Evolutionary conservation across 2,888 invertebrate species (phyloP), one percentile per base, ranked within the genome.

Genomic region (Gryllus longicercus): DNA sequence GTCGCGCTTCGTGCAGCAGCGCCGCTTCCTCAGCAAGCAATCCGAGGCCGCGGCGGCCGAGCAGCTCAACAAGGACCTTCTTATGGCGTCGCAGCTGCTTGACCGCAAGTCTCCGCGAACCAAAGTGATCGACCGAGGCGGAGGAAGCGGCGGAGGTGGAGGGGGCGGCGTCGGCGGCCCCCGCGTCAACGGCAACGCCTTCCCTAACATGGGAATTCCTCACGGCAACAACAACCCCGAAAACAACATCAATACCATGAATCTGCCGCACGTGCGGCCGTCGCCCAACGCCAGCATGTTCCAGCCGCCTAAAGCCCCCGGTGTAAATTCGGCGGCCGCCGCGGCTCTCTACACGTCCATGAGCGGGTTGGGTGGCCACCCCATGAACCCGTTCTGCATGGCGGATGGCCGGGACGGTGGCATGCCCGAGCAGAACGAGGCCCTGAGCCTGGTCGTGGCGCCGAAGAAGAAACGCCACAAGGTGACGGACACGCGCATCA

Each of bases 381-480:
- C 85, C 82, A 87, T 88, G 82, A 87, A 86, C 83, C 91, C 91
- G 25, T 91, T 91, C 86, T 91, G 91, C 85, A 88, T 23, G 50
- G 85, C 86, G 82, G 86, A 87, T 77, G 86, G 86, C 83, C 85
- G 85, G 82, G 81, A 87, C 83, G 85, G 87, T 83, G 85, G 87
- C 83, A 79, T 82, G 93, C 93, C 95, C 75, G 96, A 96, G 87
- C 96, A 96, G 87, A 96, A 96, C 87, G 97, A 97, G 87, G 97
- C 98, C 5, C 91, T 98, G 81, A 96, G 97, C 86, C 91, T 98
- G 85, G 97, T 98, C 81, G 96, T 98, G 84, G 95, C 96, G 77
- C 96, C 96, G 2, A 97, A 97, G 89, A 98, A 97, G 90, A 98
- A 97, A 89, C 91, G 98, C 80, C 97, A 98, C 86, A 98, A 98